Base-by-base conservation (phyloP, 2,797 vertebrate species). In the Sebastes umbrosus region DNA sequence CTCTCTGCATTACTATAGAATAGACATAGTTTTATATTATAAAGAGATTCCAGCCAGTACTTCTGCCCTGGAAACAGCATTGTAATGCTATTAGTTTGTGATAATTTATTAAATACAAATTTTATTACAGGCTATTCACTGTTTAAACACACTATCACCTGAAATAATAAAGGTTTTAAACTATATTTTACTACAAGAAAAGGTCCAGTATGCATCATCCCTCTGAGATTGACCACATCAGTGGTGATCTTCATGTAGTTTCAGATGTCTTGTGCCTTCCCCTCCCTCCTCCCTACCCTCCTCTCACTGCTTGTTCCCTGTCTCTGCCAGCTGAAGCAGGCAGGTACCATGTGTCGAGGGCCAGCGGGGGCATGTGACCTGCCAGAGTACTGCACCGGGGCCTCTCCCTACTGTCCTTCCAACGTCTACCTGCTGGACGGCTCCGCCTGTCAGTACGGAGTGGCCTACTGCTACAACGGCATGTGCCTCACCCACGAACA, bases 391-490 rank as follows among this genome's bases (percentile, higher is more conserved):
- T 99, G 98, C 94, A 99, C 96, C 0, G 98, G 98, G 0, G 92
- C 95, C 0, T 97, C 97, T 0, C 96, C 98, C 0, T 96, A 95
- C 92, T 99, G 98, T 77, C 98, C 98, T 0, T 59, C 94, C 69
- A 99, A 99, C 1, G 94, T 97, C 14, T 97, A 98, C 92, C 94
- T 97, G 43, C 92, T 98, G 90, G 98, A 99, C 0, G 97, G 98
- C 73, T 97, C 97, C 0, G 70, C 95, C 13, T 99, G 98, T 1
- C 97, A 97, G 74, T 60, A 83, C 0, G 94, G 95, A 0, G 77
- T 86, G 6, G 98, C 97, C 24, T 99, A 97, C 93, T 99, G 98
- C 93, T 95, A 92, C 91, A 97, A 96, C 0, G 98, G 98, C 88
- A 97, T 97, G 96, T 99, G 98, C 83, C 97, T 98, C 86, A 98